phyloP scores from a whole-genome alignment of 1,140 invertebrate genomes.

The Brachionus calyciflorus region DNA sequence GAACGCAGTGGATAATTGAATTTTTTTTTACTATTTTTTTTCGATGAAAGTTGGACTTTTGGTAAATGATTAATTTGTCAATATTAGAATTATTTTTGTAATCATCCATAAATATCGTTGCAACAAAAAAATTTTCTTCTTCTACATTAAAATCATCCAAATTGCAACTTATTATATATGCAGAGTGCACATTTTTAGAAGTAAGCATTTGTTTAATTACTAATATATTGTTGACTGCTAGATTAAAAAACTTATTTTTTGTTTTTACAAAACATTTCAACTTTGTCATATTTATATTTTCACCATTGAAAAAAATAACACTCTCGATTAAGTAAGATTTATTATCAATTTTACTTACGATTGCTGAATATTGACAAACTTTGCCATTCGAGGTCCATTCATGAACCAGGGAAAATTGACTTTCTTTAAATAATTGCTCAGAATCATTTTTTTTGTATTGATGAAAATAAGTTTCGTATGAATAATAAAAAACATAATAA shows the following conservation, averaged over 20 bases:
- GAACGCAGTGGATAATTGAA: too few species aligned
- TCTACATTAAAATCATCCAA: too few species aligned
- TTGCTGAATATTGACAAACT: background rate
- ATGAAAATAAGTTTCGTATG: background rate
- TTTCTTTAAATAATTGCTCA: background rate
- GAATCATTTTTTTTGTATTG: background rate
- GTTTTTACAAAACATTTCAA: background rate
- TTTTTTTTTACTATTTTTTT: too few species aligned
- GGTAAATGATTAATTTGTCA: too few species aligned
- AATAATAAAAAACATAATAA: too few species aligned
- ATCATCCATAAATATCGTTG: too few species aligned
- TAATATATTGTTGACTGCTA: background rate
- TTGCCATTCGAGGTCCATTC: background rate
- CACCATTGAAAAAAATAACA: background rate
- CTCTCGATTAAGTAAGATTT: background rate
- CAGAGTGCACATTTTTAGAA: too few species aligned
- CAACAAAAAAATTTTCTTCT: too few species aligned
- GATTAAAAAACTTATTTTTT: background rate
- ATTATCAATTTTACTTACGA: background rate
- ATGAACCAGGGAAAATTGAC: background rate
- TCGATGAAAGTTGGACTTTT: too few species aligned
- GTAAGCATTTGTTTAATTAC: background rate
- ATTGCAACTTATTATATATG: too few species aligned
- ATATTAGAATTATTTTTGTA: too few species aligned
- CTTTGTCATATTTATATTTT: background rate